These are phyloP conservation scores for Urocitellus parryii DNA, from an alignment of 2,113 vertebrate species.

Conservation along the genomic window DNA sequence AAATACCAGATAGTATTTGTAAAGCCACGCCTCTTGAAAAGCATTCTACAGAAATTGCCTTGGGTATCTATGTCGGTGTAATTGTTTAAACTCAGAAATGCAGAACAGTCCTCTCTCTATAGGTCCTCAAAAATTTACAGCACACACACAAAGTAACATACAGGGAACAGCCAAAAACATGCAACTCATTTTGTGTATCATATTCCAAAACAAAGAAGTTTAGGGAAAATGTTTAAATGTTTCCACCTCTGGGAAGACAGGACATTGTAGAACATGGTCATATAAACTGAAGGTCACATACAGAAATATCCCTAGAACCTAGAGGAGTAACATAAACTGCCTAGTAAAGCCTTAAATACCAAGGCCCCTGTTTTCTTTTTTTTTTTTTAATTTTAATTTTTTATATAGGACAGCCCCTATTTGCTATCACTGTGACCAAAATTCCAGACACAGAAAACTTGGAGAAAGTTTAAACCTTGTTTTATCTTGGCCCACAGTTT, in stretches of 20 bases:
- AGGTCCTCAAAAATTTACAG: neutral
- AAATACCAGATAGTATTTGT: constrained; percentile 45
- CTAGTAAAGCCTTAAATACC: neutral
- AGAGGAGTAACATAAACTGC: neutral
- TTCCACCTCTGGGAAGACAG: neutral
- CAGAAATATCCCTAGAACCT: neutral
- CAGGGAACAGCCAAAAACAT: neutral
- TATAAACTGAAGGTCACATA: neutral
- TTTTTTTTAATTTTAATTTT: too few species aligned
- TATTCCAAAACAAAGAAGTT: constrained; percentile 50
- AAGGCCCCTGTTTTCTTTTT: neutral
- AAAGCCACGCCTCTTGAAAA: constrained; percentile 4
- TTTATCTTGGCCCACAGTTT: neutral
- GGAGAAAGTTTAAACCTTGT: neutral
- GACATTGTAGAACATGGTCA: neutral
- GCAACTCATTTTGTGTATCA: neutral
- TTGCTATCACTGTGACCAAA: neutral
- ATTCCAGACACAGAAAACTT: neutral
- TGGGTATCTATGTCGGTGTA: neutral
- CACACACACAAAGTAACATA: neutral
- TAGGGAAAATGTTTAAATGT: neutral
- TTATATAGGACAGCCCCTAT: neutral
- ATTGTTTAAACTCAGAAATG: constrained; percentile 30
- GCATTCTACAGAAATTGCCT: neutral
- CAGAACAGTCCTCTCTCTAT: neutral